Evolutionary conservation across 2,113 vertebrate species (phyloP), one percentile per base, ranked within the genome.

Genomic region (Ceyx melanurus): DNA sequence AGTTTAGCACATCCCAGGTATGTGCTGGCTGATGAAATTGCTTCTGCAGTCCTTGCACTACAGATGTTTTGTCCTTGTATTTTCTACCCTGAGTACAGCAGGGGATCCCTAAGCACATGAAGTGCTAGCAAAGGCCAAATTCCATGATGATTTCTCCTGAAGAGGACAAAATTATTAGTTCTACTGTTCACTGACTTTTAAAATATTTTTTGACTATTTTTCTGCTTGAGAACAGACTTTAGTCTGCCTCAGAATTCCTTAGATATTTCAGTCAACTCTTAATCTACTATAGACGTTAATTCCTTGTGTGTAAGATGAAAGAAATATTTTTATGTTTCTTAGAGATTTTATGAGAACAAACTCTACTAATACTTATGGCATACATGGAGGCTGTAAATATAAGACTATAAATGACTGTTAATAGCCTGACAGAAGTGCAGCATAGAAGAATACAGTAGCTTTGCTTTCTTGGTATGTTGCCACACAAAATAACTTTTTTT

Each of bases 401-500:
- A 35, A 73, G 37, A 57, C n/a, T 86, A 78, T 80, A 64, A 66
- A 85, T 94, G 58, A 12, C 3, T 70, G 64, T 53, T 89, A 70
- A 23, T 76, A 14, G 15, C 53, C 45, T 71, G 74, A 81, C 12
- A 53, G 31, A 67, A 93, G 56, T 68, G 29, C 72, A 65, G 57
- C 35, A 76, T 58, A 92, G 65, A 25, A 94, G 85, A 93, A 94
- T 72, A 95, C 67, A 88, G 15, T 18, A 58, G 5, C 40, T 91
- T 26, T 90, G 23, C 46, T 95, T 95, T 81, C 62, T 92, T 95
- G 33, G 22, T 37, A 23, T 23, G 29, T 4, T 75, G 43, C 19
- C 21, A 84, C 45, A 45, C 11, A 8, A 85, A 84, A 57, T 68
- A 86, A 40, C 3, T 58, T 68, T 40, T 40, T 43, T 40, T 43